phyloP scores from a whole-genome alignment of 2,113 vertebrate species.

The Petaurus breviceps region DNA sequence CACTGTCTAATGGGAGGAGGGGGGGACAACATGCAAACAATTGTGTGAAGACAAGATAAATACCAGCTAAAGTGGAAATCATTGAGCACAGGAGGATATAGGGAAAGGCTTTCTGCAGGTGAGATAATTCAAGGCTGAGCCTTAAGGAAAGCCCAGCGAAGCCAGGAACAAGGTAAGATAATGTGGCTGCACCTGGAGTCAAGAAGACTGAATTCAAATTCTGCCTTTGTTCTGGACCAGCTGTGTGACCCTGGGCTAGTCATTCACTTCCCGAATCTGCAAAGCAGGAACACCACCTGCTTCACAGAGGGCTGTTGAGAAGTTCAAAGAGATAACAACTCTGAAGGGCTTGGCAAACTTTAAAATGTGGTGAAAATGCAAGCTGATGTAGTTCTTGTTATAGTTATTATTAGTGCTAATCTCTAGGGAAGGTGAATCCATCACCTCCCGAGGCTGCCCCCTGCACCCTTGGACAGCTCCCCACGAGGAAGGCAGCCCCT shows the following conservation, averaged over 20 bases:
- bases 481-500: neutral
- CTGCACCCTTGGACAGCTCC: neutral
- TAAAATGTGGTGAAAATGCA: neutral
- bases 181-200: neutral
- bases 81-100: neutral
- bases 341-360: neutral
- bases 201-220: neutral
- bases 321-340: neutral
- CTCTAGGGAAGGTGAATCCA: too few species aligned
- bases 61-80: neutral
- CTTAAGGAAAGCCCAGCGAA: neutral
- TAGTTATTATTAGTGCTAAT: too few species aligned
- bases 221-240: neutral
- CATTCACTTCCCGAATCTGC: neutral
- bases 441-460: too few species aligned
- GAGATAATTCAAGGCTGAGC: too few species aligned
- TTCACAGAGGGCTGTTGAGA: neutral
- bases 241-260: neutral
- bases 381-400: too few species aligned
- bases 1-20: neutral
- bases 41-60: neutral
- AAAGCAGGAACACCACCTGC: neutral
- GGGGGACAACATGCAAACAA: neutral
- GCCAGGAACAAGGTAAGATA: neutral
- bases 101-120: too few species aligned